These are phyloP conservation scores for Gymnoscelis rufifasciata DNA, from an alignment of 2,888 invertebrate species.

Conservation along the genomic window DNA sequence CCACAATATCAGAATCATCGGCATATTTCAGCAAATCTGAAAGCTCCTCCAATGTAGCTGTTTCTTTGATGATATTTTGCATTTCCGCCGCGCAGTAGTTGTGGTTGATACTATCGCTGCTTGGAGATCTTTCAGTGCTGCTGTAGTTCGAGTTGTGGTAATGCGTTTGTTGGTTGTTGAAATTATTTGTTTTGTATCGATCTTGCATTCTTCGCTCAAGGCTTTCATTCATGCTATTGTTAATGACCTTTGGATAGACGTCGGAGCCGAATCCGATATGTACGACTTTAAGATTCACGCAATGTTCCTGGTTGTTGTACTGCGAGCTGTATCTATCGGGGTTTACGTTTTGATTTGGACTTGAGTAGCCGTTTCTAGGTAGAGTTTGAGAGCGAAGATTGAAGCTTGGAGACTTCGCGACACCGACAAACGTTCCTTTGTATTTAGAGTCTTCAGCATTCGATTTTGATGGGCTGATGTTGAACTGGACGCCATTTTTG, in stretches of 20 bases:
- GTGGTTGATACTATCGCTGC: constrained; percentile 68
- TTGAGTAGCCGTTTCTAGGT: constrained; percentile 83
- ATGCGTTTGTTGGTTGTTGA: constrained; percentile 55
- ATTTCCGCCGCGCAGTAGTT: constrained; percentile 67
- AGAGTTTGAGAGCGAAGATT: constrained; percentile 83
- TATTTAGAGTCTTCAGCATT: constrained; percentile 68
- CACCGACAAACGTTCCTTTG: constrained; percentile 58
- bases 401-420: constrained; percentile 71
- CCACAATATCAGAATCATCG: constrained; percentile 83
- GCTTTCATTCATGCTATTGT: constrained; percentile 66
- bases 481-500: constrained; percentile 78
- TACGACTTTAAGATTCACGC: constrained; percentile 79
- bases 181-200: constrained; percentile 69
- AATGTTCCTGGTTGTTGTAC: constrained; percentile 75
- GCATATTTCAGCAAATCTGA: constrained; percentile 86
- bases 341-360: constrained; percentile 63
- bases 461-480: constrained; percentile 67
- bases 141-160: constrained; percentile 67
- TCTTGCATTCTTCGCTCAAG: constrained; percentile 73
- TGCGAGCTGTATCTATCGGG: constrained; percentile 74
- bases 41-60: constrained; percentile 84
- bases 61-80: constrained; percentile 72
- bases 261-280: constrained; percentile 81
- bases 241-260: constrained; percentile 78
- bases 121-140: constrained; percentile 64